Percentiles rank a stretch among this genome's conserved stretches.
Evolutionary conservation across 2,113 vertebrate species (phyloP).

Genomic region (Austrofundulus limnaeus): DNA sequence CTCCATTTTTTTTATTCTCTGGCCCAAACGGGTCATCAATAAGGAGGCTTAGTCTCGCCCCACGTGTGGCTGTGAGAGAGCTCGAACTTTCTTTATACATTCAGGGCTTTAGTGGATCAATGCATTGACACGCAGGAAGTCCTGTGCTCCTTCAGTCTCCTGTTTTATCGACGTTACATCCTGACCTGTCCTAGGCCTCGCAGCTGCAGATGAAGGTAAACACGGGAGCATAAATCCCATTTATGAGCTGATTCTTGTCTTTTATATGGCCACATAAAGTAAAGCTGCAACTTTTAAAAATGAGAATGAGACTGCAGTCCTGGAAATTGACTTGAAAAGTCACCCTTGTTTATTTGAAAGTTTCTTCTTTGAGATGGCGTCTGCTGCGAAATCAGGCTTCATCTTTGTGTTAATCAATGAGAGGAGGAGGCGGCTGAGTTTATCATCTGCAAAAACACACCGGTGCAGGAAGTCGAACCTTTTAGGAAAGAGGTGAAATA

Average conservation of each 20-base stretch:
- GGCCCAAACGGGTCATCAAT: constrained; percentile 44
- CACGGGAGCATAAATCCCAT: constrained; percentile 5
- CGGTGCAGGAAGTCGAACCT: not conserved
- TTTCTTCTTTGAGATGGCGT: not conserved
- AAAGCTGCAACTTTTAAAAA: not conserved
- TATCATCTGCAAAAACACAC: constrained; percentile 18
- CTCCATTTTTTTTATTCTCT: constrained; percentile 50
- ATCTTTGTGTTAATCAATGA: constrained; percentile 14
- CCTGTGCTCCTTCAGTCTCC: not conserved
- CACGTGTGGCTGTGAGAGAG: not conserved
- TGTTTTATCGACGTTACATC: constrained; percentile 10
- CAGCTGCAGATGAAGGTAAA: constrained; percentile 9
- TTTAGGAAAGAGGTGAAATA: constrained; percentile 42
- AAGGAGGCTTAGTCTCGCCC: constrained; percentile 5
- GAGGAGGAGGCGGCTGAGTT: constrained; percentile 6
- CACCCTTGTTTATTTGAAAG: no score
- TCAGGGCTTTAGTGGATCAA: not conserved
- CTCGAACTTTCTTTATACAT: not conserved
- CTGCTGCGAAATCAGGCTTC: not conserved
- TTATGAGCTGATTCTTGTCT: not conserved
- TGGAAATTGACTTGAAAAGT: no score
- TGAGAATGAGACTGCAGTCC: no score
- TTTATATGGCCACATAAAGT: not conserved
- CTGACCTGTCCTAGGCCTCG: constrained; percentile 6
- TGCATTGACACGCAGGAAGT: no score